Evolutionary conservation across 1,140 invertebrate genomes (phyloP), one percentile per base, ranked within the genome.

Genomic region (Neomicropteryx cornuta): DNA sequence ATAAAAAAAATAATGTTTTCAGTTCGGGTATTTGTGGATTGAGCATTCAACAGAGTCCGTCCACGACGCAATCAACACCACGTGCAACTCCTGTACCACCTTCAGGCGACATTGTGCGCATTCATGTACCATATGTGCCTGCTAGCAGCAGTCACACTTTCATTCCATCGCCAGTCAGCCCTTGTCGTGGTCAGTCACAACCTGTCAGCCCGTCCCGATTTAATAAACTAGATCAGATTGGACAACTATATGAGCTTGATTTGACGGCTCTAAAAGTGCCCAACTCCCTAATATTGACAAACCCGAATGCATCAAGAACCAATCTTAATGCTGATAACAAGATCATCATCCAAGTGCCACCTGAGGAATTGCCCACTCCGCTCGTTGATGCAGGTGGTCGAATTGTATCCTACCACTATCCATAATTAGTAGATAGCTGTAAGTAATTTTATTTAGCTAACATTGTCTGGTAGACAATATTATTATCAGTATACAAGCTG

Each of bases 61-160:
- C 67, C 19, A 66, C 66, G 3, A 57, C 66, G 10, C 67, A 76
- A 32, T 77, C 75, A 1, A 82, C 79, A 0, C 78, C 79, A 0
- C 63, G 72, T 14, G 75, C 71, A 5, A 76, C 72, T 0, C 75
- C 77, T 5, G 67, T 69, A 38, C 71, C 75, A 11, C 70, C 72
- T 1, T 68, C 68, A 0, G 79, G 76, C 6, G 82, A 84, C 55
- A 70, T 82, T 18, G 73, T 86, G 23, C 66, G 81, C 32, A 85
- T 85, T 41, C 83, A 82, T 56, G 82, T 85, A 23, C 79, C 81
- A 5, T 83, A 83, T 51, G 71, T n/a, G 60, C 39, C 56, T 59
- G 0, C 49, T 60, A 3, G 47, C 56, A 8, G 23, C 13, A 8
- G 23, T 13, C 23, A 13, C 59, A 27, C 66, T 71, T 10, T 64